Conservation (phyloP, 2,888 invertebrate species). For the Idaea aversata region DNA sequence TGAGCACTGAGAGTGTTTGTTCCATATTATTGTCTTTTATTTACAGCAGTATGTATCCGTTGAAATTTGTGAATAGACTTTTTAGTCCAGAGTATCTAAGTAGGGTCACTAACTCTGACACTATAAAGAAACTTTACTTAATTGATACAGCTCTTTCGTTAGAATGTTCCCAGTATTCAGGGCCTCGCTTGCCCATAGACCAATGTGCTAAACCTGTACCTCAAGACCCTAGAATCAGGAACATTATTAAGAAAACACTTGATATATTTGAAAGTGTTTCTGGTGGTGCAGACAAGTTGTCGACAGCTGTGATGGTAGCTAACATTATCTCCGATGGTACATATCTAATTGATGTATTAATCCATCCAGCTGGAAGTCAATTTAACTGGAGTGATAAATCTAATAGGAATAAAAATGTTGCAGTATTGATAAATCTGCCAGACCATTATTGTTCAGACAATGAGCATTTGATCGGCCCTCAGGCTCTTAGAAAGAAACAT, state of each 20-base stretch:
- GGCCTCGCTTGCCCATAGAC: slow-evolving; percentile 79
- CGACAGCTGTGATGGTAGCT: slow-evolving; percentile 74
- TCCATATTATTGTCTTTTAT: slow-evolving; percentile 83
- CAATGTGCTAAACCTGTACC: slow-evolving; percentile 72
- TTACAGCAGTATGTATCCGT: slow-evolving; percentile 82
- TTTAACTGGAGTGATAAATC: slow-evolving; percentile 69
- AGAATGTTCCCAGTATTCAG: slow-evolving; percentile 80
- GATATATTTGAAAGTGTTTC: slow-evolving; percentile 63
- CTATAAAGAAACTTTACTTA: slow-evolving; percentile 78
- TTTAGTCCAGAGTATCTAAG: slow-evolving; percentile 82
- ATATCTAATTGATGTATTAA: slow-evolving; percentile 81
- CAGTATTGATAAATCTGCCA: slow-evolving; percentile 82
- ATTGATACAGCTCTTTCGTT: slow-evolving; percentile 83
- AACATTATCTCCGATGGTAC: slow-evolving; percentile 78
- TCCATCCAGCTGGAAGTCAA: slow-evolving; percentile 72
- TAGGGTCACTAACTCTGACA: slow-evolving; percentile 69
- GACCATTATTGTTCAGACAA: slow-evolving; percentile 83
- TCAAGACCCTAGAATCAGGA: slow-evolving; percentile 76
- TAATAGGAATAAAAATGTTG: slow-evolving; percentile 70
- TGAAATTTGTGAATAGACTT: slow-evolving; percentile 79
- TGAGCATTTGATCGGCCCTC: slow-evolving; percentile 80
- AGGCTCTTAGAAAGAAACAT: slow-evolving; percentile 82
- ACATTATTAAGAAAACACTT: slow-evolving; percentile 69
- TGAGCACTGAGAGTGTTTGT: slow-evolving; percentile 78
- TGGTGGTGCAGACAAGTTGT: slow-evolving; percentile 69